Evolutionary conservation across 2,888 invertebrate species (phyloP), one percentile per base, ranked within the genome.

Genomic region (Pristionchus exspectatus): DNA sequence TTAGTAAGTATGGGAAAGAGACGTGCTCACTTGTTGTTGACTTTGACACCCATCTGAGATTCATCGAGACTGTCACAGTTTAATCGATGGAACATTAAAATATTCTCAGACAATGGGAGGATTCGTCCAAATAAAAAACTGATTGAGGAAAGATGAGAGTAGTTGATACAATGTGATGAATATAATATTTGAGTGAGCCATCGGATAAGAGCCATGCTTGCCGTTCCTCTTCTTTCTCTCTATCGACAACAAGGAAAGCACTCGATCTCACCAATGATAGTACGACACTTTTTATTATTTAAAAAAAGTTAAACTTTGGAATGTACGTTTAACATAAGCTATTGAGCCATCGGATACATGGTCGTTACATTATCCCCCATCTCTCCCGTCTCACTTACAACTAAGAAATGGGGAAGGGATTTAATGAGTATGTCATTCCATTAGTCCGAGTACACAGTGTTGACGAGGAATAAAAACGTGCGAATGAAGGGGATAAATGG

Each of bases 231-330:
- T 69, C 86, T 0, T 93, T 93, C 90, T 92, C 90, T 24, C 89
- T 93, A 16, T n/a, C 90, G n/a, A 91, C 92, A 12, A 91, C 91
- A 83, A 90, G 93, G 14, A 92, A 91, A 88, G 90, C 92, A 14
- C 88, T 93, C 33, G 93, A 93, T 89, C 91, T 93, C 18, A 81
- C 90, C 21, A 89, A 91, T 33, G 92, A 93, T 69, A 90, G 87
- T 69, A 38, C 18, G 59, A 66, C 18, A 50, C 77, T 21, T 77
- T 12, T 24, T 4, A 18, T 59, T 24, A 21, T 59, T 59, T 59
- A 12, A 21, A 21, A 59, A 4, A 4, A 5, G 9, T 59, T 59
- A 18, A 4, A 21, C 24, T 21, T 59, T 59, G 18, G 59, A 21
- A 21, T 56, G 1, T 21, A 56, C 54, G 18, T 2, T 54, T 54